phyloP scores from a whole-genome alignment of 2,797 vertebrate genomes.

The Hapalemur alaotrensis region DNA sequence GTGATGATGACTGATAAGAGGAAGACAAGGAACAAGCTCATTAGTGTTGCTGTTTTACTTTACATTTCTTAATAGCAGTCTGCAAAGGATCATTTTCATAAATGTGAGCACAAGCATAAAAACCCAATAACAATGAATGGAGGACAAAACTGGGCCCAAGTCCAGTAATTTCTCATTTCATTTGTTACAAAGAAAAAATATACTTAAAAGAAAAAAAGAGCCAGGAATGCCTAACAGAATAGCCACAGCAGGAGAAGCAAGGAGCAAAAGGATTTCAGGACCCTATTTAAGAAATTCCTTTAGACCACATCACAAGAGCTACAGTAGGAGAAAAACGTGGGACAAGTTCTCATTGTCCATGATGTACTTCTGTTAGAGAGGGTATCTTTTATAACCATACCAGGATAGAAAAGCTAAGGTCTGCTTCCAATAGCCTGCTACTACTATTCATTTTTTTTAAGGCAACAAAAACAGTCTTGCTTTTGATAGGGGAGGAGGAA shows the following conservation, averaged over 20 bases:
- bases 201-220: background rate
- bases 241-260: constrained; percentile 43
- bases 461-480: constrained; percentile 56
- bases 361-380: background rate
- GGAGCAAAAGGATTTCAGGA: background rate
- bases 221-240: background rate
- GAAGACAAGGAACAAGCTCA: background rate
- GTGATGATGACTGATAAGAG: background rate
- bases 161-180: constrained; percentile 9
- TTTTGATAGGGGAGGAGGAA: constrained; percentile 61
- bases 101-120: constrained; percentile 14
- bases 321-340: background rate
- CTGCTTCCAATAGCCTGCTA: constrained; percentile 37
- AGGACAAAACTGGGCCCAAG: background rate
- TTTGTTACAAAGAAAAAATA: constrained; percentile 14
- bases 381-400: constrained; percentile 25
- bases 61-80: background rate
- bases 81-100: constrained; percentile 16
- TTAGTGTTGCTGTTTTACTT: background rate
- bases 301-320: background rate
- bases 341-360: constrained; percentile 24
- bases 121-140: background rate
- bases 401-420: constrained; percentile 32
- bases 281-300: constrained; percentile 49
- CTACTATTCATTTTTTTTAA: constrained; percentile 44